These are phyloP conservation scores for Dicyrtomina minuta DNA, from an alignment of 2,888 invertebrate species.

Conservation along the genomic window DNA sequence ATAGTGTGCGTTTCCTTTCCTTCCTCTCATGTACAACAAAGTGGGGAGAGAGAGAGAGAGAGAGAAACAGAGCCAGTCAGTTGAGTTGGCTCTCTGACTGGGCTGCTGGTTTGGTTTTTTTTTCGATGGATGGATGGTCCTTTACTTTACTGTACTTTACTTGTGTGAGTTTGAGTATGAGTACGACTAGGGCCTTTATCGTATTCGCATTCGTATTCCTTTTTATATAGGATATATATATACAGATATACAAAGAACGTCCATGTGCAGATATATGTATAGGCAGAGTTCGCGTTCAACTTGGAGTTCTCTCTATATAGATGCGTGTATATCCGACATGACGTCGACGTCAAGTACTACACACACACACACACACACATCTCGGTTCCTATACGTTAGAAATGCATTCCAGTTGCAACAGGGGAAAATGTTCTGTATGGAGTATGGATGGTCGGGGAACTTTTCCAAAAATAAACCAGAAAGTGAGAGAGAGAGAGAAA, in stretches of 20 bases:
- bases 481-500: constrained; percentile 15
- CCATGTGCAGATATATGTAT: not conserved
- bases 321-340: no score
- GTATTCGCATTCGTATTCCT: no score
- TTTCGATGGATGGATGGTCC: constrained; percentile 8
- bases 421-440: constrained; percentile 36
- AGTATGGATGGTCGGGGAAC: constrained; percentile 36
- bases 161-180: not conserved
- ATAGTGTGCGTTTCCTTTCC: constrained; percentile 11
- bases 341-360: no score
- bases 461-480: constrained; percentile 47
- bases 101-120: constrained; percentile 17
- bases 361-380: no score
- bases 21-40: constrained; percentile 17
- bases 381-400: constrained; percentile 1
- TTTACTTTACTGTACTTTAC: constrained; percentile 5
- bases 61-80: constrained; percentile 11
- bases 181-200: no score
- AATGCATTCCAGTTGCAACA: constrained; percentile 40
- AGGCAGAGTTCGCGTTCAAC: no score
- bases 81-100: constrained; percentile 17
- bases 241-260: not conserved
- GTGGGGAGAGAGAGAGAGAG: constrained; percentile 5
- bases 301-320: no score
- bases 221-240: not conserved